Percentiles rank a stretch among this genome's conserved stretches.
Conservation (phyloP, 1,140 invertebrate species). For the Anthonomus grandis region DNA sequence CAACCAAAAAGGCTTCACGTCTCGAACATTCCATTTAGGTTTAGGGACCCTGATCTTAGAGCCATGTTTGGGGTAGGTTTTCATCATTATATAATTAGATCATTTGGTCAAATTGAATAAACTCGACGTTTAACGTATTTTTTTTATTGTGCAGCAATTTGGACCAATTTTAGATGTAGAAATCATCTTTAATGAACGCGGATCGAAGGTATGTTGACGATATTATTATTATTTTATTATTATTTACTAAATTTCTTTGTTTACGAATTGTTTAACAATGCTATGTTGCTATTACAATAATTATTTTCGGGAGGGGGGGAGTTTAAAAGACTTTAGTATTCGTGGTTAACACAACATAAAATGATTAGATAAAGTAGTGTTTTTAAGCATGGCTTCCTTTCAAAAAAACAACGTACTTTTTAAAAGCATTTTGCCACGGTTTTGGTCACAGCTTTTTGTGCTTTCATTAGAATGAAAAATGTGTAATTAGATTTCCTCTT, state of each 20-base stretch:
- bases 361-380: constrained; percentile 21
- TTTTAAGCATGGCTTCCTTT: constrained; percentile 29
- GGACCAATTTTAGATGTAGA: constrained; percentile 98
- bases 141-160: constrained; percentile 77
- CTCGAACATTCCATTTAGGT: constrained; percentile 98
- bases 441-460: constrained; percentile 30
- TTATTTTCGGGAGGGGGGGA: too few relatives aligned
- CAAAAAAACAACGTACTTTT: too few relatives aligned
- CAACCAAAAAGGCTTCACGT: constrained; percentile 89
- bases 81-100: background rate
- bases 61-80: constrained; percentile 95
- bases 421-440: too few relatives aligned
- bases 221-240: constrained; percentile 29
- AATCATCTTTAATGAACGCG: constrained; percentile 99
- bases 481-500: too few relatives aligned
- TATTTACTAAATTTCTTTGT: constrained; percentile 29
- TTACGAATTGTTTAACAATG: too few relatives aligned
- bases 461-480: constrained; percentile 26
- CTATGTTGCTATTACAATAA: constrained; percentile 48
- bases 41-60: constrained; percentile 94
- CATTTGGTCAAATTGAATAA: background rate
- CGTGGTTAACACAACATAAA: too few relatives aligned
- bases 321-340: too few relatives aligned
- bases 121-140: background rate
- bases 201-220: constrained; percentile 91